Conservation (phyloP, 2,113 vertebrate species). For the Phylloscopus whistleri region DNA sequence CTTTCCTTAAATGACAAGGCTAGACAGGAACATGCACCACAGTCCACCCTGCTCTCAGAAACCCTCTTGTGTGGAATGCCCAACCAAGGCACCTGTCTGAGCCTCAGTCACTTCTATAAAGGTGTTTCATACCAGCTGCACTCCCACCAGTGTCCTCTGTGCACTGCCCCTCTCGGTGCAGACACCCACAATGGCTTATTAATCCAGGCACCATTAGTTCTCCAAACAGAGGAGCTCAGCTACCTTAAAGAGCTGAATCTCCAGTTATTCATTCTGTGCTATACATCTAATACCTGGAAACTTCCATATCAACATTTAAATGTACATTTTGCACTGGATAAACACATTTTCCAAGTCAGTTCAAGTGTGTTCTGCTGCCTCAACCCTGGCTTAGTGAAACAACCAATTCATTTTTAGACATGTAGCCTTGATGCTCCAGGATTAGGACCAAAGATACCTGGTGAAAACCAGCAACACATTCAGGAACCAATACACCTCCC, state of each 20-base stretch:
- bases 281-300: background rate
- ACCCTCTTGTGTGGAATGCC: background rate
- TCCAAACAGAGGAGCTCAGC: background rate
- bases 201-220: background rate
- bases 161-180: rapidly evolving
- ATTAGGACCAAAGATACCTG: background rate
- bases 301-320: background rate
- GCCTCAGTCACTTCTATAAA: rapidly evolving
- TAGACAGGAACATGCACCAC: rapidly evolving
- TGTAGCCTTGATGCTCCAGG: background rate
- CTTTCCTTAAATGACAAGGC: no score
- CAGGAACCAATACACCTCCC: background rate
- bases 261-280: background rate
- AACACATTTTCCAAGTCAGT: background rate
- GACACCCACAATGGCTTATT: background rate
- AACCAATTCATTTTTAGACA: rapidly evolving
- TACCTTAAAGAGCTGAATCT: background rate
- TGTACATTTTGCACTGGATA: rapidly evolving
- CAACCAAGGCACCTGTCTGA: background rate
- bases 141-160: background rate
- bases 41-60: rapidly evolving
- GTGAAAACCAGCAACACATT: background rate
- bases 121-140: background rate
- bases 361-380: background rate
- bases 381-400: background rate